Evolutionary conservation across 2,113 vertebrate genomes (phyloP).

Genomic region (Lophotis ruficrista): DNA sequence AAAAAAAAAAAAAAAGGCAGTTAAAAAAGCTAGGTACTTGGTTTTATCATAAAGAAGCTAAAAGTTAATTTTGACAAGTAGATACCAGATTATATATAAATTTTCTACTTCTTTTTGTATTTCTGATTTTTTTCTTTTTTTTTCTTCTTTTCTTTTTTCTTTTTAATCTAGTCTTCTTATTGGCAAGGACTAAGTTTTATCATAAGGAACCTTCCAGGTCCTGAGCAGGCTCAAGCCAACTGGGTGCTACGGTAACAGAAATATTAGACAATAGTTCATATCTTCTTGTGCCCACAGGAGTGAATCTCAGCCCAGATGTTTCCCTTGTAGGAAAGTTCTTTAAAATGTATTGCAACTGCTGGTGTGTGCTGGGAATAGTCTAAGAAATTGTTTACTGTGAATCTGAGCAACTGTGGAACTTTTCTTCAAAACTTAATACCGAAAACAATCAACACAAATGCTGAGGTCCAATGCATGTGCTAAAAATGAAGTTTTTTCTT

Average conservation of each 20-base stretch:
- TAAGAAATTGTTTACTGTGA: background rate
- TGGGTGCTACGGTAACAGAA: background rate
- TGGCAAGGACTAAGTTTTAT: background rate
- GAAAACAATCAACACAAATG: background rate
- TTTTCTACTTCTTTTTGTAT: background rate
- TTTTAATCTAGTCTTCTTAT: background rate
- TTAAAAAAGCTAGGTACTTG: background rate
- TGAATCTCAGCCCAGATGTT: background rate
- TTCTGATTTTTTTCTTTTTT: background rate
- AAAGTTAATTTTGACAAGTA: background rate
- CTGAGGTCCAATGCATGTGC: background rate
- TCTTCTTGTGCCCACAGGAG: background rate
- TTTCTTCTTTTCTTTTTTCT: background rate
- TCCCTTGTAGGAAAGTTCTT: background rate
- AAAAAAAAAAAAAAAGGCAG: background rate
- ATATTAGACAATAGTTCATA: background rate
- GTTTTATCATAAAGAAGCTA: background rate
- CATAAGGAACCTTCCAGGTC: background rate
- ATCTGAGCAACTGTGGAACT: background rate
- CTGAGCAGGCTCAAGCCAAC: background rate
- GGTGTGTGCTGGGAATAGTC: background rate
- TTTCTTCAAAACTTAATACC: background rate
- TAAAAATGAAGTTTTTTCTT: background rate
- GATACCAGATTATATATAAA: background rate
- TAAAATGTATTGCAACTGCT: background rate